A percentile compares a stretch with the other conserved stretches of the same genome.
These are phyloP conservation scores for Ctena decussata DNA, from an alignment of 2,888 invertebrate species.

Conservation along the genomic window DNA sequence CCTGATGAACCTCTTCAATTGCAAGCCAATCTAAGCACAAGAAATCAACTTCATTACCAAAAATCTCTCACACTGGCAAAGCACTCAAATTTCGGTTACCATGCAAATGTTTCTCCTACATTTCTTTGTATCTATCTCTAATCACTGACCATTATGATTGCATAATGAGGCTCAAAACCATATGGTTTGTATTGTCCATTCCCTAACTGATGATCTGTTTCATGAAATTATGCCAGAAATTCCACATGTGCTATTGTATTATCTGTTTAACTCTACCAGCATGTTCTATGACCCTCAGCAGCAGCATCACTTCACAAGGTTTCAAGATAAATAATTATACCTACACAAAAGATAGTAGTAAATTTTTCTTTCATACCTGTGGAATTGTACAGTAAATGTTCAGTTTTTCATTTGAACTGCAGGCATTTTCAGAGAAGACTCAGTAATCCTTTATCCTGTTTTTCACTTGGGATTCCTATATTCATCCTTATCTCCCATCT, in stretches of 20 bases:
- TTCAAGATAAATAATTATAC: too few relatives aligned
- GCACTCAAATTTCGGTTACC: slow-evolving; percentile 7
- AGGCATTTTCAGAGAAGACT: too few relatives aligned
- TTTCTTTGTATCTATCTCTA: slow-evolving; percentile 1
- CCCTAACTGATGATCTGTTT: background rate
- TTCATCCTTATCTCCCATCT: too few relatives aligned
- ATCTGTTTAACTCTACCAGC: background rate
- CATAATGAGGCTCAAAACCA: slow-evolving; percentile 21
- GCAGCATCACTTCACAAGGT: background rate
- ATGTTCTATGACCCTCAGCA: background rate
- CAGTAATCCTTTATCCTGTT: too few relatives aligned
- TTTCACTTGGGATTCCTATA: too few relatives aligned
- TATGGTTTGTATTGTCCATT: slow-evolving; percentile 61
- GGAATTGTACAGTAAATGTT: too few relatives aligned
- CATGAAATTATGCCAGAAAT: slow-evolving; percentile 8
- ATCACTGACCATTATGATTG: slow-evolving; percentile 13
- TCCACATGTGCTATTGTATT: background rate
- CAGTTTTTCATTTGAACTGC: too few relatives aligned
- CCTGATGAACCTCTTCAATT: slow-evolving; percentile 1
- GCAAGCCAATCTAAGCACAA: slow-evolving; percentile 7
- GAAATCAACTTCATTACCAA: slow-evolving; percentile 14
- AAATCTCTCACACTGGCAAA: slow-evolving; percentile 13
- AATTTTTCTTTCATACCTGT: too few relatives aligned
- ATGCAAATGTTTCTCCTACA: slow-evolving; percentile 1
- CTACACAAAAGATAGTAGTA: too few relatives aligned